A percentile compares a stretch with the other conserved stretches of the same genome.
These are phyloP conservation scores for Aporophyla lueneburgensis DNA, from an alignment of 2,888 invertebrate genomes.

Conservation along the genomic window DNA sequence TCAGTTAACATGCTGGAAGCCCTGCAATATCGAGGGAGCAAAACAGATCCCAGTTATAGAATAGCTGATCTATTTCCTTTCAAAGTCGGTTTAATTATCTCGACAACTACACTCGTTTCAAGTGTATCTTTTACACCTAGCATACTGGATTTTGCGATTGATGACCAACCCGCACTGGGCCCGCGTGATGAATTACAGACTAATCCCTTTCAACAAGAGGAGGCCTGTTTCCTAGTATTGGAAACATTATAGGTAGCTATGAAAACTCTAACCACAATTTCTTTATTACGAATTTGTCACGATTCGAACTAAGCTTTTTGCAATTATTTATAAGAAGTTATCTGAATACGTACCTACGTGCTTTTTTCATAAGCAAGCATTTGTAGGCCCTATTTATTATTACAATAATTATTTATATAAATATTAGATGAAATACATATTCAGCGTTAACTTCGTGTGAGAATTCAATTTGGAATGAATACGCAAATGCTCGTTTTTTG, in stretches of 20 bases:
- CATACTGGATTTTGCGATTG: neutral
- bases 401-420: neutral
- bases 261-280: neutral
- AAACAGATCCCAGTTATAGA: too few species aligned
- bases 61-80: too few species aligned
- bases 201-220: too few species aligned
- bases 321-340: neutral
- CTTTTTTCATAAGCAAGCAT: neutral
- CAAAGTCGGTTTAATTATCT: too few species aligned
- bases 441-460: neutral
- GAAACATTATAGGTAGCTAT: too few species aligned
- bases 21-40: too few species aligned
- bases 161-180: too few species aligned
- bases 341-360: neutral
- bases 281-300: neutral
- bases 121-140: neutral
- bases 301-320: neutral
- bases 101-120: neutral
- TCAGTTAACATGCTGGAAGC: too few species aligned
- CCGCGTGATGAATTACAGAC: too few species aligned
- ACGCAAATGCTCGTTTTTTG: constrained; percentile 28
- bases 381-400: neutral
- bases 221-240: too few species aligned
- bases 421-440: neutral
- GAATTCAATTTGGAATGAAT: constrained; percentile 47